These are phyloP conservation scores for Lasioglossum lativentre DNA, from an alignment of 2,888 invertebrate genomes.

Conservation along the genomic window DNA sequence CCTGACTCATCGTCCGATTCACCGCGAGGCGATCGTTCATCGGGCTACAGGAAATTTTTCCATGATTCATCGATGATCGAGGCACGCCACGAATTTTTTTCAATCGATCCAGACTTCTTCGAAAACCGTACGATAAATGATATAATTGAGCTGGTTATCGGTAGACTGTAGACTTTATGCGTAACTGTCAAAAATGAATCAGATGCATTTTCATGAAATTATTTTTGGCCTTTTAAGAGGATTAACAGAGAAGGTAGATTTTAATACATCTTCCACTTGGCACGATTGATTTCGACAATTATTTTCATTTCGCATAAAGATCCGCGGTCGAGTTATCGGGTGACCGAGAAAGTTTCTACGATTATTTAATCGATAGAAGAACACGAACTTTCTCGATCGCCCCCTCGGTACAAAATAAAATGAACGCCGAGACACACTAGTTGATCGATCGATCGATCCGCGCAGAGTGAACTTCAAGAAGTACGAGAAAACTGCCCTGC, in stretches of 20 bases:
- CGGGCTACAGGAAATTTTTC: neutral
- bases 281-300: no score
- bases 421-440: neutral
- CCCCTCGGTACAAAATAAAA: neutral
- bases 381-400: neutral
- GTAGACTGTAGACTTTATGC: no score
- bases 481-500: slow-evolving; percentile 90
- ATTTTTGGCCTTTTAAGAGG: no score
- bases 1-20: neutral
- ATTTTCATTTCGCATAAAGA: neutral
- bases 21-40: neutral
- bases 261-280: no score
- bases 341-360: neutral
- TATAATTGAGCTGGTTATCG: no score
- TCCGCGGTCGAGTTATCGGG: neutral
- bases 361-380: neutral
- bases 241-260: no score
- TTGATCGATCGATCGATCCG: neutral
- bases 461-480: slow-evolving; percentile 95
- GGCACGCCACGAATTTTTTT: neutral
- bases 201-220: no score
- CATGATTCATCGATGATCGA: neutral
- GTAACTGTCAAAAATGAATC: no score
- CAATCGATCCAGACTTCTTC: neutral
- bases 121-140: neutral